These are phyloP conservation scores for Chalcosyrphus nemorum DNA, from an alignment of 2,888 invertebrate species.

Conservation along the genomic window DNA sequence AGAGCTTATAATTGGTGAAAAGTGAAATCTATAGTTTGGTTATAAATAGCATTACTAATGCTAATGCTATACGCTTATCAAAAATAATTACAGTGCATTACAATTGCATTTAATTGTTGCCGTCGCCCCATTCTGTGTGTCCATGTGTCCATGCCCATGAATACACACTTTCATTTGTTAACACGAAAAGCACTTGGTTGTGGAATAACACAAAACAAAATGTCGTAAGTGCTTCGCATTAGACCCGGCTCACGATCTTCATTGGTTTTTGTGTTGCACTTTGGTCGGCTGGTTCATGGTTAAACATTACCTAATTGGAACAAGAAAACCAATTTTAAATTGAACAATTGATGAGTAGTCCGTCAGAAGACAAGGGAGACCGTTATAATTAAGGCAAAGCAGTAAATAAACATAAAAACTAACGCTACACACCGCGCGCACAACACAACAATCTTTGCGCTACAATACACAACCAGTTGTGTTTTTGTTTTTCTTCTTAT, in stretches of 20 bases:
- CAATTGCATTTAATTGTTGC: slow-evolving; percentile 1
- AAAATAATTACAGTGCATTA: not conserved
- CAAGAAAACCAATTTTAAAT: slow-evolving; percentile 2
- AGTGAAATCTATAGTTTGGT: too few species aligned
- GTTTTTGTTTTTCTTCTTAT: not conserved
- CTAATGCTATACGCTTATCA: not conserved
- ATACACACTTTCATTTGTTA: not conserved
- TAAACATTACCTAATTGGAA: slow-evolving; percentile 30
- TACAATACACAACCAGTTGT: slow-evolving; percentile 23
- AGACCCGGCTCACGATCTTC: not conserved
- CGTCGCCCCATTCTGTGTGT: not conserved
- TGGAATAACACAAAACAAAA: not conserved
- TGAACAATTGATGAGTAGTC: slow-evolving; percentile 43
- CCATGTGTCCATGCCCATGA: too few species aligned
- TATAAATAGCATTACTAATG: too few species aligned
- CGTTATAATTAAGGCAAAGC: slow-evolving; percentile 63
- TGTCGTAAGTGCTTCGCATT: slow-evolving; percentile 4
- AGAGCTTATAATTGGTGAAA: too few species aligned
- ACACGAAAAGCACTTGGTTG: not conserved
- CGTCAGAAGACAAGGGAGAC: slow-evolving; percentile 6
- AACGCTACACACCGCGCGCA: slow-evolving; percentile 32
- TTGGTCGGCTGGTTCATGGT: slow-evolving; percentile 5
- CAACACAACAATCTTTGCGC: slow-evolving; percentile 13
- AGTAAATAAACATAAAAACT: slow-evolving; percentile 55
- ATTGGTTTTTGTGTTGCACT: not conserved